Evolutionary conservation across 2,113 vertebrate species (phyloP).

Genomic region (Lamprologus speciosus): DNA sequence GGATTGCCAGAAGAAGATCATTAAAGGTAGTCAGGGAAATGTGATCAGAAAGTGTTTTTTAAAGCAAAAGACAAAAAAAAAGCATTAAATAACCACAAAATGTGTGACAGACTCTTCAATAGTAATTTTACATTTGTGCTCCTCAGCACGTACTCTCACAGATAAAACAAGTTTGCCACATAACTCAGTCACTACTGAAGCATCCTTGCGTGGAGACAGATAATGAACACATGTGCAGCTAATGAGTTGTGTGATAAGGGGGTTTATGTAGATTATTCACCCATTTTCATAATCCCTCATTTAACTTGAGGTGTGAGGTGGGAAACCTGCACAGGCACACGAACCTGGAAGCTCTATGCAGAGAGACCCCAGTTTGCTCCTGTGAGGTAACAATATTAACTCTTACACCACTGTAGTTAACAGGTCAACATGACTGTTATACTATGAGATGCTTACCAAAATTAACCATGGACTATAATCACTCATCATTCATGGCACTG

Average conservation of each 20-base stretch:
- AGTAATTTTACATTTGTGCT: not conserved
- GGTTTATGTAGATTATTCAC: not conserved
- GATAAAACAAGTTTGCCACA: not conserved
- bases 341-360: not conserved
- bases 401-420: fast-evolving
- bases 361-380: not conserved
- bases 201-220: not conserved
- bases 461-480: not conserved
- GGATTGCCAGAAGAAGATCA: not conserved
- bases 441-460: not conserved
- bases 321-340: not conserved
- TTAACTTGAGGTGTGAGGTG: not conserved
- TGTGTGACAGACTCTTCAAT: not conserved
- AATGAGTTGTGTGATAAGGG: not conserved
- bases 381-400: not conserved
- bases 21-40: not conserved
- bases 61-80: not conserved
- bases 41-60: not conserved
- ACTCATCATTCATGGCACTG: not conserved
- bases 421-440: not conserved
- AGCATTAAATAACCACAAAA: not conserved
- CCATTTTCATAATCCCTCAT: not conserved
- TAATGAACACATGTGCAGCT: not conserved
- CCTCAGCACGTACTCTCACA: fast-evolving
- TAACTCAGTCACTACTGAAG: not conserved